Base-by-base conservation (phyloP, 2,888 invertebrate species). In the Polylopha cassiicola region DNA sequence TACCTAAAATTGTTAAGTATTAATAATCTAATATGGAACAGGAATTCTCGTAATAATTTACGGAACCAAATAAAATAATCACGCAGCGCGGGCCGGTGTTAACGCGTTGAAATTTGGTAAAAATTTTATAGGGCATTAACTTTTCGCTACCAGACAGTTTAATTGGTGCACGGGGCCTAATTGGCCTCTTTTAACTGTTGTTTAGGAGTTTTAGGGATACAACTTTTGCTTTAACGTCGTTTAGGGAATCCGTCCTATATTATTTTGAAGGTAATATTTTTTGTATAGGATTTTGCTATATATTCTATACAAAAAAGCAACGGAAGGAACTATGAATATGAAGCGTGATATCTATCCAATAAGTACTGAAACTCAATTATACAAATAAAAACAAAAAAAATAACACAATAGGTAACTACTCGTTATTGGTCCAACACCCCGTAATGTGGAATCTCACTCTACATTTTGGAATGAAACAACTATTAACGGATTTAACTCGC, bases 101-200 rank as follows among this genome's bases (percentile, higher is more conserved):
- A 33, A 32, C 10, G 28, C 41, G 36, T 41, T 36, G 36, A 41
- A 36, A 41, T 41, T 41, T 41, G 34, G 9, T 34, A 36, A 29
- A n/a, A 41, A 41, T 41, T 41, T 41, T 41, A 41, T 21, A 30
- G 30, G 21, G 30, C 30, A 41, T 41, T 41, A 41, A 36, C 41
- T 41, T 36, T 30, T 16, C 18, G 6, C 30, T 26, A 30, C 21
- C 41, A 36, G 36, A 41, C 41, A 41, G 24, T 30, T 41, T 41
- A 36, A 41, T 30, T 41, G 24, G 24, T 20, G 41, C 30, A 13
- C 7, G 16, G 41, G 41, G 41, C 7, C n/a, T 41, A 36, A 36
- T 41, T 41, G 30, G 20, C 36, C 41, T 24, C 30, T 41, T 41
- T 30, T 36, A 41, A 41, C 41, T 34, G 30, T 21, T 41, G 41